Evolutionary conservation across 2,113 vertebrate genomes (phyloP), one percentile per base, ranked within the genome.

Genomic region (Gambusia affinis): DNA sequence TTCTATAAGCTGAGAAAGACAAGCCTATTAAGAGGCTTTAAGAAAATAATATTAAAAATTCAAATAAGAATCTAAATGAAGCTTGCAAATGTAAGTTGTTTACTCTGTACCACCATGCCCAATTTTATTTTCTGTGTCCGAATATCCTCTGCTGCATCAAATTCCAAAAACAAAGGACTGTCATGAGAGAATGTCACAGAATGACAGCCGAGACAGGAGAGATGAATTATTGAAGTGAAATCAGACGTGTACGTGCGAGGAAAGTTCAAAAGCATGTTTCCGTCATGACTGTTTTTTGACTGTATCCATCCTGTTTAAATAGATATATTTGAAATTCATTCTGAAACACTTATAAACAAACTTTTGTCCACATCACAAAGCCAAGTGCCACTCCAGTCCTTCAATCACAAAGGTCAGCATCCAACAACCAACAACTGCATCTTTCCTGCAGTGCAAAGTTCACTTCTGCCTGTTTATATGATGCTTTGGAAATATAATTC

Each of bases 331-430:
- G 12, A 39, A 37, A 39, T 67, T 27, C 12, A 28, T 27, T 15
- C 37, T 42, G n/a, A 27, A 66, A 27, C 35, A n/a, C 60, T 19
- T 72, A 27, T 60, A n/a, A 78, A 31, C 72, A 14, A 22, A 60
- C 31, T 72, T 64, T 31, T 42, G 62, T 67, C 77, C 62, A 51
- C 73, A 70, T 71, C 67, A 68, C 70, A 67, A 72, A 81, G 71
- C 62, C 69, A 42, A 28, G 54, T 64, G 81, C 78, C 76, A 74
- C 85, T 64, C 30, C 39, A 64, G 83, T 75, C 75, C 47, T 78
- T 57, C 72, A 54, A 47, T 67, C 70, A 57, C 75, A 85, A 69
- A 87, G 75, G 78, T 86, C 83, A 78, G 64, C 64, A 54, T 24
- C 51, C 73, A 64, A 64, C 17, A 12, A 80, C 72, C 79, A 75